Percentiles rank a stretch among this genome's conserved stretches.
phyloP scores from a whole-genome alignment of 2,113 vertebrate genomes.

The Leptobrachium leishanense region DNA sequence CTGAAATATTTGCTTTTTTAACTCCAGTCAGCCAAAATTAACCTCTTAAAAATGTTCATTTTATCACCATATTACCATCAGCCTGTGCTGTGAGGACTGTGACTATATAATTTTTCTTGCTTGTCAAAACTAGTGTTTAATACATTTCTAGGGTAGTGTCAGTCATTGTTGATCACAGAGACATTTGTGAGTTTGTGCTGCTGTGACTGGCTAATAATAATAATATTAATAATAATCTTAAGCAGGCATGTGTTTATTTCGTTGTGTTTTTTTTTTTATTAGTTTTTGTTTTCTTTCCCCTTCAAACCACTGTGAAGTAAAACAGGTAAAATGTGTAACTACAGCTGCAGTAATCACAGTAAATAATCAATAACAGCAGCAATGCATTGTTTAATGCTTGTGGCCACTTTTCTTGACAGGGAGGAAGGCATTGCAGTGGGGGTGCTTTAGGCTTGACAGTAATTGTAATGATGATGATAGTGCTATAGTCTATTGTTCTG shows the following conservation, averaged over 20 bases:
- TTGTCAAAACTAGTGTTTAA: slow-evolving; percentile 42
- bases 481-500: not conserved
- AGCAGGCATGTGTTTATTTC: not conserved
- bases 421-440: too few species aligned
- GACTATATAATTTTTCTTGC: slow-evolving; percentile 29
- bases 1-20: slow-evolving; percentile 65
- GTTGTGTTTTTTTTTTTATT: slow-evolving; percentile 15
- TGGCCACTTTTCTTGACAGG: too few species aligned
- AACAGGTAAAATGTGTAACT: slow-evolving; percentile 28
- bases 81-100: slow-evolving; percentile 5
- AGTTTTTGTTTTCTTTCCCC: slow-evolving; percentile 2
- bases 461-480: not conserved
- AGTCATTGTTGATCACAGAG: slow-evolving; percentile 41
- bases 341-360: too few species aligned
- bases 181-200: slow-evolving; percentile 30
- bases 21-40: slow-evolving; percentile 62
- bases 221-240: not conserved
- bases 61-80: slow-evolving; percentile 47
- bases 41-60: slow-evolving; percentile 58
- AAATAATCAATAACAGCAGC: too few species aligned
- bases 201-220: slow-evolving; percentile 23
- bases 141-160: slow-evolving; percentile 29
- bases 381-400: too few species aligned
- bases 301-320: slow-evolving; percentile 15
- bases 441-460: not conserved